Conservation (phyloP, 2,888 invertebrate genomes). For the Phoronis australis region DNA sequence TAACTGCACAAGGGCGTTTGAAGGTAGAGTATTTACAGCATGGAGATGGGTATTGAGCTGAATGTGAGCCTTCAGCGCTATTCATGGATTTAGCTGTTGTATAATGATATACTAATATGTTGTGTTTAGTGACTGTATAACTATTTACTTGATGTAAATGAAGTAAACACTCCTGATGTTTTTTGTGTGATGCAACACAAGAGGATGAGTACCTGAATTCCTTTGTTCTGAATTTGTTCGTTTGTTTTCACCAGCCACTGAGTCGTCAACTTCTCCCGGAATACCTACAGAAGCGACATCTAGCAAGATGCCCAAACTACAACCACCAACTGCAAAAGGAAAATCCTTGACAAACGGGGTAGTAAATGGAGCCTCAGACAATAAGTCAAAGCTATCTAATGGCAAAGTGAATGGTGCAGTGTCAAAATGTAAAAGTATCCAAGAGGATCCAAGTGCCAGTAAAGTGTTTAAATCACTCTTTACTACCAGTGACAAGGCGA, state of each 20-base stretch:
- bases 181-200: too few species aligned
- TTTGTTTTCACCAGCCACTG: neutral
- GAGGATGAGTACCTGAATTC: too few species aligned
- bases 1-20: too few species aligned
- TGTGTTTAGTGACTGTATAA: neutral
- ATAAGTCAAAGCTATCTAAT: constrained; percentile 14
- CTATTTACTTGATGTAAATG: neutral
- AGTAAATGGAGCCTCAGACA: constrained; percentile 41
- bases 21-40: too few species aligned
- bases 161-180: too few species aligned
- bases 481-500: too few species aligned
- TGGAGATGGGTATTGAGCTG: too few species aligned
- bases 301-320: constrained; percentile 21
- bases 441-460: constrained; percentile 82
- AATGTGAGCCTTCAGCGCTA: too few species aligned
- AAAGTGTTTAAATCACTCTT: constrained; percentile 93
- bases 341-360: constrained; percentile 55
- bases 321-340: constrained; percentile 2
- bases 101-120: neutral
- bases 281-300: neutral
- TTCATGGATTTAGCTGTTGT: too few species aligned
- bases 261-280: neutral
- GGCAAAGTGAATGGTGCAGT: constrained; percentile 13
- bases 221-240: too few species aligned
- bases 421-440: constrained; percentile 57